A percentile compares a stretch with the other conserved stretches of the same genome.
phyloP scores from a whole-genome alignment of 2,797 vertebrate genomes.

The Squalus acanthias region DNA sequence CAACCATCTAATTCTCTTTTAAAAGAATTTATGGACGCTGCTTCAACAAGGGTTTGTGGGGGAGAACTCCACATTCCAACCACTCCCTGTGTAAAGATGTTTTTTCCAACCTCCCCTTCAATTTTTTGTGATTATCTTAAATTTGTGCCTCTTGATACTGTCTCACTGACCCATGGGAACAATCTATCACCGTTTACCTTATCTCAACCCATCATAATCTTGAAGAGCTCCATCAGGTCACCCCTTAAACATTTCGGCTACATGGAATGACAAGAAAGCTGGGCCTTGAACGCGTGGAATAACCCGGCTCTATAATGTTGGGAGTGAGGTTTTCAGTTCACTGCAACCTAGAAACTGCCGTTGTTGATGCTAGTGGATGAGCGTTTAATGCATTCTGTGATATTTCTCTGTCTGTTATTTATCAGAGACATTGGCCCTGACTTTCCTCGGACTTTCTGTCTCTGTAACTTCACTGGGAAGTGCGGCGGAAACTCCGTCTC shows the following conservation, averaged over 20 bases:
- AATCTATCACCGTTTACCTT: not conserved
- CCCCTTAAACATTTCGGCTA: not conserved
- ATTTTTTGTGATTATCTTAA: not conserved
- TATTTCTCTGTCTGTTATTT: not conserved
- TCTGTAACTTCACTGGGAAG: not conserved
- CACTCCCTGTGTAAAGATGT: not conserved
- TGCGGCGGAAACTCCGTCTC: not conserved
- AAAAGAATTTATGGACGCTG: not conserved
- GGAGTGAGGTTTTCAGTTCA: not conserved
- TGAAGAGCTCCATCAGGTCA: not conserved
- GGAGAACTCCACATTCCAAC: not conserved
- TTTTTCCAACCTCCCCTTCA: not conserved
- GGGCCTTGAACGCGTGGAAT: not conserved
- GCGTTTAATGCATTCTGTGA: not conserved
- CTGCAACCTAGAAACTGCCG: not conserved
- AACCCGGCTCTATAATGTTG: not conserved
- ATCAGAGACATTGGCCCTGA: not conserved
- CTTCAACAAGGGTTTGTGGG: not conserved
- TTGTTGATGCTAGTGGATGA: not conserved
- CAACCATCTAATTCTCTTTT: not conserved
- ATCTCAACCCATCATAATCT: not conserved
- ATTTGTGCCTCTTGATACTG: not conserved
- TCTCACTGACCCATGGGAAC: not conserved
- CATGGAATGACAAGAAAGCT: not conserved
- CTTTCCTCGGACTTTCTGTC: not conserved